phyloP scores from a whole-genome alignment of 2,797 vertebrate genomes.

The Menidia menidia region DNA sequence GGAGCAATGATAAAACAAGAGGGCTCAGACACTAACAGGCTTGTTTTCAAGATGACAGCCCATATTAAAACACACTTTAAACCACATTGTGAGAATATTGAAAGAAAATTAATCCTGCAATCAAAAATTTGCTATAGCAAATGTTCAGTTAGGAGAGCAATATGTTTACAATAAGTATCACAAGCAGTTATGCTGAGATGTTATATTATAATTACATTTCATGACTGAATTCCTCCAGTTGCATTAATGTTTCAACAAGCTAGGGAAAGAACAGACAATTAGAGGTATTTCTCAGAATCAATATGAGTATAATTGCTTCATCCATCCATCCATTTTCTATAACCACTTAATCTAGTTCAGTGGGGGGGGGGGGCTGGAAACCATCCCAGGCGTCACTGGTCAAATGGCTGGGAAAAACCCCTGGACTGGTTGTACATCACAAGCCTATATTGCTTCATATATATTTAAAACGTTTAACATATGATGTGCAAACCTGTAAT shows the following conservation, averaged over 20 bases:
- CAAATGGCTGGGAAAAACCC: no score
- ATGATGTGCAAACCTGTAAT: neutral
- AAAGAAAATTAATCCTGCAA: neutral
- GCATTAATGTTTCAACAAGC: constrained; percentile 10
- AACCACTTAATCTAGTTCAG: no score
- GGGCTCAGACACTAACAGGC: no score
- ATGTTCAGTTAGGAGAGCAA: neutral
- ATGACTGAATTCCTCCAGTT: constrained; percentile 13
- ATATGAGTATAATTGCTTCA: constrained; percentile 3
- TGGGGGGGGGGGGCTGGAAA: no score
- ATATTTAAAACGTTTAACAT: neutral
- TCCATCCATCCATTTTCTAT: no score
- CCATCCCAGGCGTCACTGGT: no score
- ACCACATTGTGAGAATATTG: neutral
- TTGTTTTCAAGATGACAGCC: no score
- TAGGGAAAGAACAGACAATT: neutral
- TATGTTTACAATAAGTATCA: constrained; percentile 2
- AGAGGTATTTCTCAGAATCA: constrained; percentile 5
- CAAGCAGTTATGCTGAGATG: neutral
- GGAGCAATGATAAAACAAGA: no score
- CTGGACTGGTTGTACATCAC: no score
- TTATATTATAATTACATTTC: constrained; percentile 6
- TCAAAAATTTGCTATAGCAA: constrained; percentile 11
- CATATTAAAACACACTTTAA: neutral
- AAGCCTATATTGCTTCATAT: no score